Evolutionary conservation across 2,113 vertebrate species (phyloP).

Genomic region (Antennarius striatus): DNA sequence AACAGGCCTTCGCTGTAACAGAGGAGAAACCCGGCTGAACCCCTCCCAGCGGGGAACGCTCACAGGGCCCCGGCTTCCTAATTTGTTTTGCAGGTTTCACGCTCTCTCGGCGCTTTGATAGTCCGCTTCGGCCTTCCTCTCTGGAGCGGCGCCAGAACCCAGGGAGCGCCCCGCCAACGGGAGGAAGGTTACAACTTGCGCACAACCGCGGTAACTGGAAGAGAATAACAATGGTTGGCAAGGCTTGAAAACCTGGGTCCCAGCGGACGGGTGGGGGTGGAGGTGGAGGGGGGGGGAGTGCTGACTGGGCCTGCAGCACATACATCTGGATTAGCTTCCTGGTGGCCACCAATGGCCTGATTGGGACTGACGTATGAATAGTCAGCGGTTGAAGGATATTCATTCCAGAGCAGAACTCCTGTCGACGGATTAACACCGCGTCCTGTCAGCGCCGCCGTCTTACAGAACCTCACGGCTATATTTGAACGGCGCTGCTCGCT

Average conservation of each 20-base stretch:
- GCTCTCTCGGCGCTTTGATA: slow-evolving; percentile 56
- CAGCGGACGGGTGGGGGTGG: slow-evolving; percentile 31
- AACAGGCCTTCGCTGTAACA: slow-evolving; percentile 50
- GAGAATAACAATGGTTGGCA: slow-evolving; percentile 82
- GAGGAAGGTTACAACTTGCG: slow-evolving; percentile 79
- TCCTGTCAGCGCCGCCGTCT: slow-evolving; percentile 39
- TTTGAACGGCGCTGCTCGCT: slow-evolving; percentile 38
- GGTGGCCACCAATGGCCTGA: slow-evolving; percentile 56
- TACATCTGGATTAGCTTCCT: slow-evolving; percentile 77
- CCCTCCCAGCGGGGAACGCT: slow-evolving; percentile 63
- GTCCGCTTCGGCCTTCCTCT: slow-evolving; percentile 59
- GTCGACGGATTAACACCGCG: slow-evolving; percentile 70
- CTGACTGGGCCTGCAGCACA: slow-evolving; percentile 63
- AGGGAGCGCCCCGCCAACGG: slow-evolving; percentile 54
- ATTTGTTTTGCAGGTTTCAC: slow-evolving; percentile 75
- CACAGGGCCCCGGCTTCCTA: slow-evolving; percentile 65
- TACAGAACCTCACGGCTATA: slow-evolving; percentile 43
- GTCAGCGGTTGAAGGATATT: slow-evolving; percentile 66
- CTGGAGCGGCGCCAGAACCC: slow-evolving; percentile 66
- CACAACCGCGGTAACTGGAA: slow-evolving; percentile 72
- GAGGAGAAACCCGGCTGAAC: slow-evolving; percentile 55
- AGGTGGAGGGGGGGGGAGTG: slow-evolving; percentile 22
- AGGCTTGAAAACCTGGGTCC: slow-evolving; percentile 72
- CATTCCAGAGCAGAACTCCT: slow-evolving; percentile 44
- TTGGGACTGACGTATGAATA: slow-evolving; percentile 71